Percentiles rank a stretch among this genome's conserved stretches.
phyloP scores from a whole-genome alignment of 2,113 vertebrate species.

The Candoia aspera region DNA sequence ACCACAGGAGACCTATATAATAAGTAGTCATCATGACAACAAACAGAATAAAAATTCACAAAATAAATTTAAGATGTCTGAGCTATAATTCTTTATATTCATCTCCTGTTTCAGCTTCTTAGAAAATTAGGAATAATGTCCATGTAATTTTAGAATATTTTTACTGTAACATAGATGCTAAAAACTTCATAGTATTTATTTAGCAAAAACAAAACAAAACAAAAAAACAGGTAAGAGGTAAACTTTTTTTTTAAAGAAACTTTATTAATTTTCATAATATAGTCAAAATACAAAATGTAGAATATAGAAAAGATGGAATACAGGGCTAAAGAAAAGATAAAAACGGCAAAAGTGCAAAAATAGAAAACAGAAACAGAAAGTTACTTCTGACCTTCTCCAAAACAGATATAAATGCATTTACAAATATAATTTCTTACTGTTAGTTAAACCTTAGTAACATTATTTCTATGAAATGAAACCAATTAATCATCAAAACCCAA shows the following conservation, averaged over 20 bases:
- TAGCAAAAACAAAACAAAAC: neutral
- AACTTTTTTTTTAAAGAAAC: too few relatives aligned
- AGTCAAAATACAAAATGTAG: too few relatives aligned
- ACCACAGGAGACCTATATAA: neutral
- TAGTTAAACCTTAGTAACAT: too few relatives aligned
- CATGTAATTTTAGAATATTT: neutral
- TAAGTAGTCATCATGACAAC: neutral
- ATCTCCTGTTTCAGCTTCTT: neutral
- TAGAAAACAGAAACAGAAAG: accelerated
- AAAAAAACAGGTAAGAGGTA: neutral
- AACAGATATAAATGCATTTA: too few relatives aligned
- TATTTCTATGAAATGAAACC: too few relatives aligned
- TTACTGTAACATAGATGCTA: neutral
- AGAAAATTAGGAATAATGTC: neutral
- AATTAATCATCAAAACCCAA: too few relatives aligned
- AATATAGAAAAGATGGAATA: too few relatives aligned
- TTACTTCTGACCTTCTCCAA: neutral
- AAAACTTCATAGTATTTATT: neutral
- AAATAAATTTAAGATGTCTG: neutral
- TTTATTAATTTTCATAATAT: too few relatives aligned
- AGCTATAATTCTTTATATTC: neutral
- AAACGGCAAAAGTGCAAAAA: too few relatives aligned
- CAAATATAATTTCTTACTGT: too few relatives aligned
- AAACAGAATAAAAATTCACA: neutral
- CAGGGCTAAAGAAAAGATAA: too few relatives aligned